Evolutionary conservation across 2,888 invertebrate species (phyloP).

Genomic region (Lithosia quadra): DNA sequence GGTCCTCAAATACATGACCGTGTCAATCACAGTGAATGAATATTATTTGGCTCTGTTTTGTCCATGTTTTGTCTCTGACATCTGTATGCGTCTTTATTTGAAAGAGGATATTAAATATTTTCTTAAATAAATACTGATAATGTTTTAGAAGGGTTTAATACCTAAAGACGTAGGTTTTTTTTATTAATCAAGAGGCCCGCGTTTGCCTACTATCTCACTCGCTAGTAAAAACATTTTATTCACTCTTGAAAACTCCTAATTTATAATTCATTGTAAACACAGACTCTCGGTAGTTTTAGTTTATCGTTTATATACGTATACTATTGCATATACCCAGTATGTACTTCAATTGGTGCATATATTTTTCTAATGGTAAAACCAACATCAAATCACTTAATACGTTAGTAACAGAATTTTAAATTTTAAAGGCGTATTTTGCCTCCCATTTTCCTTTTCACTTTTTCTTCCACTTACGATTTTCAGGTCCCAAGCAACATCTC

Average conservation of each 20-base stretch:
- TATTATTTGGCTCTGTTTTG: conserved; percentile 48
- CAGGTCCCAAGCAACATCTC: neutral
- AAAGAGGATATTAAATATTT: conserved; percentile 28
- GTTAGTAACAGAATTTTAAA: too few species aligned
- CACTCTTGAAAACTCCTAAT: too few species aligned
- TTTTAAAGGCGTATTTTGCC: neutral
- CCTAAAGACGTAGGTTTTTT: neutral
- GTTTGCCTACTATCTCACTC: too few species aligned
- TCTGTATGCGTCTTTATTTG: conserved; percentile 46
- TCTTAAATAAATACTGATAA: neutral
- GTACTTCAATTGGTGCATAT: too few species aligned
- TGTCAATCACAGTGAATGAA: conserved; percentile 59
- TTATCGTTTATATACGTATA: too few species aligned
- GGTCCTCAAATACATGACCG: conserved; percentile 70
- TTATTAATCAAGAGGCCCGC: too few species aligned
- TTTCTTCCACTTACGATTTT: neutral
- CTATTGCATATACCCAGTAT: too few species aligned
- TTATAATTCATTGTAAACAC: too few species aligned
- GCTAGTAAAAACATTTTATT: too few species aligned
- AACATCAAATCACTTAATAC: too few species aligned
- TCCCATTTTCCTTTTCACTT: neutral
- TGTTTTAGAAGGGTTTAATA: neutral
- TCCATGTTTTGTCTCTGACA: conserved; percentile 53
- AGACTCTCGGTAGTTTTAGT: too few species aligned
- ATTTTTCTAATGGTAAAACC: too few species aligned